A percentile compares a stretch with the other conserved stretches of the same genome.
These are phyloP conservation scores for Pitangus sulphuratus DNA, from an alignment of 2,797 vertebrate species.

Conservation along the genomic window DNA sequence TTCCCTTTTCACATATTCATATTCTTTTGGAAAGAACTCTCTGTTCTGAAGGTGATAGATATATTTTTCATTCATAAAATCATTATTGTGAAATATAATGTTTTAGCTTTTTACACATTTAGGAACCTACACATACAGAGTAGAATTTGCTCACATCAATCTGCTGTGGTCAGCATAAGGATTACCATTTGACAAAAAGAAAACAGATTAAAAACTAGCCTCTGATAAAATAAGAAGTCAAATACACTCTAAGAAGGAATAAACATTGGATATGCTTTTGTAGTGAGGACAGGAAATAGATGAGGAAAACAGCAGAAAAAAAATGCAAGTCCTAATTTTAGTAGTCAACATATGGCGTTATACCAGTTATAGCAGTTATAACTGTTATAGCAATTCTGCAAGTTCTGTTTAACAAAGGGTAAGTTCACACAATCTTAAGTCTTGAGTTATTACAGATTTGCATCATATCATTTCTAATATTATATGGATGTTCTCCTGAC, in stretches of 20 bases:
- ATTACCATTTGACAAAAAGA: neutral
- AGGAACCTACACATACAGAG: neutral
- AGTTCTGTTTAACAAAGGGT: neutral
- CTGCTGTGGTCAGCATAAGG: neutral
- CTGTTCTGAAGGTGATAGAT: neutral
- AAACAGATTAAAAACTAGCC: neutral
- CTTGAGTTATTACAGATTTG: neutral
- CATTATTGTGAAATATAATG: neutral
- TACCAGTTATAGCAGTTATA: neutral
- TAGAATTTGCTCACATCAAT: neutral
- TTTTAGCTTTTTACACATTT: neutral
- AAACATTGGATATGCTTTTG: neutral
- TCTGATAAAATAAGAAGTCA: neutral
- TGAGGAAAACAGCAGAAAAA: neutral
- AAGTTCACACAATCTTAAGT: neutral
- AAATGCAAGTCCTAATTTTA: neutral
- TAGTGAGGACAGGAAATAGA: neutral
- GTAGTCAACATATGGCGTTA: neutral
- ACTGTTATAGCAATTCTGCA: neutral
- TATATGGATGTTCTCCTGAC: neutral
- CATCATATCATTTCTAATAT: neutral
- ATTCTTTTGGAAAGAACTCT: neutral
- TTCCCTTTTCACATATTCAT: neutral
- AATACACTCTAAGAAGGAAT: neutral
- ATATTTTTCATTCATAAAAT: neutral